Conservation (phyloP, 2,888 invertebrate genomes). For the Actias luna region DNA sequence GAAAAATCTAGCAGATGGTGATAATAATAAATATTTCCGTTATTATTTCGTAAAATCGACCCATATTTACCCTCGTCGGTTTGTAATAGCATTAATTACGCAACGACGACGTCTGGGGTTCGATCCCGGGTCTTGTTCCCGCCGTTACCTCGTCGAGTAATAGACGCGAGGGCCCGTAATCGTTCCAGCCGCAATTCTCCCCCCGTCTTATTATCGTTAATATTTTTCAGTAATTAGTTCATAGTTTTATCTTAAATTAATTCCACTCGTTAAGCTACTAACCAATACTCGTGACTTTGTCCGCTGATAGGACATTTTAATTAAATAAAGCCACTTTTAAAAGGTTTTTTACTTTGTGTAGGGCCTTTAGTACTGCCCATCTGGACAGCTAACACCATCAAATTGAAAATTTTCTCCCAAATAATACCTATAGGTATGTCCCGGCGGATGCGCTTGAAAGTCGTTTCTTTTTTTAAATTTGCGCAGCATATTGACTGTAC, state of each 20-base stretch:
- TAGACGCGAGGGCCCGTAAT: not conserved
- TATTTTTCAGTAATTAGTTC: not conserved
- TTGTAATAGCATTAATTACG: slow-evolving; percentile 6
- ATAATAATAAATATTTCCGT: not conserved
- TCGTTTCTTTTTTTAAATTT: too few relatives aligned
- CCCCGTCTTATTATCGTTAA: not conserved
- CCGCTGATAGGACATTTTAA: too few relatives aligned
- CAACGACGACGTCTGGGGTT: slow-evolving; percentile 5
- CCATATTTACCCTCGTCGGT: not conserved
- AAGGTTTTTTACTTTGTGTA: too few relatives aligned
- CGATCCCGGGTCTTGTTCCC: slow-evolving; percentile 4
- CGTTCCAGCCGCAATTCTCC: slow-evolving; percentile 6
- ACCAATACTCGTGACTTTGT: too few relatives aligned
- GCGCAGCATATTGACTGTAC: too few relatives aligned
- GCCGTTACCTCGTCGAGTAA: slow-evolving; percentile 5
- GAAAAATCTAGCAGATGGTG: not conserved
- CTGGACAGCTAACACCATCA: too few relatives aligned
- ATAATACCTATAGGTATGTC: too few relatives aligned
- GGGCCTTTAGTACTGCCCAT: too few relatives aligned
- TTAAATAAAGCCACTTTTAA: too few relatives aligned
- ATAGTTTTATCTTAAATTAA: not conserved
- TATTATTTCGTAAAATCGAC: not conserved
- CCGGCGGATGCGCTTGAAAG: too few relatives aligned
- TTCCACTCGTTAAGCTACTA: not conserved
- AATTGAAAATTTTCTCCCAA: too few relatives aligned